A percentile compares a stretch with the other conserved stretches of the same genome.
Conservation (phyloP, 2,888 invertebrate genomes). For the Habroteleia sp. region DNA sequence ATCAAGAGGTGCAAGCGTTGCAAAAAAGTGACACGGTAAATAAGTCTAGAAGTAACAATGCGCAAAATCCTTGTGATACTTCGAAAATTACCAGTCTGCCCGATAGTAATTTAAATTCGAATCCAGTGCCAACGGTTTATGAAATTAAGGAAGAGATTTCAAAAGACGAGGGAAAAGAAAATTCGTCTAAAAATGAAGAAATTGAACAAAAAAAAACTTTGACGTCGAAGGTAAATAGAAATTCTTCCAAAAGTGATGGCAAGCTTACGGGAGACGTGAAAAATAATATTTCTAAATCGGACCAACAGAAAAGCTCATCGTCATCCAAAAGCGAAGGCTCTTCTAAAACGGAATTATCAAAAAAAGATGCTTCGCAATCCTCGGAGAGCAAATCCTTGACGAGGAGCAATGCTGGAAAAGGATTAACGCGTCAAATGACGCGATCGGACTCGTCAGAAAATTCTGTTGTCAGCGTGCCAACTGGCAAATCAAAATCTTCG, state of each 20-base stretch:
- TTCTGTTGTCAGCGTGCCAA: conserved; percentile 75
- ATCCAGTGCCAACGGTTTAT: conserved; percentile 43
- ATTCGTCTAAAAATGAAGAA: conserved; percentile 65
- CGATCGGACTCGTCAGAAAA: conserved; percentile 73
- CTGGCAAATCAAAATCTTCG: conserved; percentile 77
- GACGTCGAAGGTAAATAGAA: conserved; percentile 65
- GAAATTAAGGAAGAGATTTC: conserved; percentile 55
- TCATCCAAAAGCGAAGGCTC: conserved; percentile 66
- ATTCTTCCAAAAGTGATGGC: conserved; percentile 65
- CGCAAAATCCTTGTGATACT: conserved; percentile 37
- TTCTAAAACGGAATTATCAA: conserved; percentile 62
- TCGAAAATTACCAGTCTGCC: conserved; percentile 32
- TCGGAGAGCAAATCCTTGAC: conserved; percentile 68
- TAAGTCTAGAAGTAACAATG: conserved; percentile 53
- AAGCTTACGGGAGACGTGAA: conserved; percentile 65
- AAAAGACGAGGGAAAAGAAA: conserved; percentile 51
- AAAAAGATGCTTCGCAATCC: conserved; percentile 69
- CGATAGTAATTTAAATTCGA: conserved; percentile 35
- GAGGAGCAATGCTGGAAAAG: conserved; percentile 70
- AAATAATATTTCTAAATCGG: conserved; percentile 57
- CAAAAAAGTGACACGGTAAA: conserved; percentile 53
- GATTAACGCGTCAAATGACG: conserved; percentile 73
- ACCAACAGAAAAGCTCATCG: conserved; percentile 63
- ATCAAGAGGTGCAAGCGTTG: conserved; percentile 22
- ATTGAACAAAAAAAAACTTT: conserved; percentile 66